A percentile compares a stretch with the other conserved stretches of the same genome.
These are phyloP conservation scores for Eunapius fragilis DNA, from an alignment of 37 sponge, comb jelly and placozoan species.

Conservation along the genomic window DNA sequence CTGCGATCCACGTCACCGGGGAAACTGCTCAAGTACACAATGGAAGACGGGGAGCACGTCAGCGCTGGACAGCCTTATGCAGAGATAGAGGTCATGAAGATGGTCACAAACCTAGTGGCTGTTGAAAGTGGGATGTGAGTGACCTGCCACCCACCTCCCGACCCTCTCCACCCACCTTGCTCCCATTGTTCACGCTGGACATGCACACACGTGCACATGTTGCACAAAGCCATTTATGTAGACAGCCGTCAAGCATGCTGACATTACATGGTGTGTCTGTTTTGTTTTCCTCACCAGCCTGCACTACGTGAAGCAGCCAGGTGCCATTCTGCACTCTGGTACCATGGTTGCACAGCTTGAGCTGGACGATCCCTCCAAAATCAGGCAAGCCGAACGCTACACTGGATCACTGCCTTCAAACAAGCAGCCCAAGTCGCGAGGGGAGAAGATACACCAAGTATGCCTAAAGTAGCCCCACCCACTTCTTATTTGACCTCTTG, in stretches of 20 bases:
- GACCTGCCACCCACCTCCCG: background rate
- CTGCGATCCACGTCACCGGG: conserved; percentile 90
- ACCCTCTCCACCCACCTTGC: background rate
- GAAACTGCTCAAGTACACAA: conserved; percentile 87
- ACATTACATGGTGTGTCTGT: background rate
- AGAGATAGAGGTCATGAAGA: conserved; percentile 99
- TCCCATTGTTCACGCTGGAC: no score
- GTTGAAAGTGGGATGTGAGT: conserved; percentile 13
- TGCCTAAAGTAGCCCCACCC: no score
- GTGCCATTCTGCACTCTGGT: conserved; percentile 91
- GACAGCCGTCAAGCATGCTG: background rate
- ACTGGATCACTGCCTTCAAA: conserved; percentile 53
- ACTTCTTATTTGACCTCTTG: background rate
- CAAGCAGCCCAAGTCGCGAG: conserved; percentile 15
- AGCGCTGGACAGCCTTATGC: conserved; percentile 73
- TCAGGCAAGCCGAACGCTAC: conserved; percentile 58
- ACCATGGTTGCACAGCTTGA: conserved; percentile 86
- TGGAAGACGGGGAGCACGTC: conserved; percentile 88
- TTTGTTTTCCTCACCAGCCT: conserved; percentile 62
- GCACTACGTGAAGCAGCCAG: conserved; percentile 76
- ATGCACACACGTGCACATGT: background rate
- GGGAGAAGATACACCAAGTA: conserved; percentile 75
- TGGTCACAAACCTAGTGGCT: conserved; percentile 78
- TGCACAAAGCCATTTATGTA: background rate
- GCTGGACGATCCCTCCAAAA: conserved; percentile 82